These are phyloP conservation scores for Ptilonorhynchus violaceus DNA, from an alignment of 2,113 vertebrate genomes.

Conservation along the genomic window DNA sequence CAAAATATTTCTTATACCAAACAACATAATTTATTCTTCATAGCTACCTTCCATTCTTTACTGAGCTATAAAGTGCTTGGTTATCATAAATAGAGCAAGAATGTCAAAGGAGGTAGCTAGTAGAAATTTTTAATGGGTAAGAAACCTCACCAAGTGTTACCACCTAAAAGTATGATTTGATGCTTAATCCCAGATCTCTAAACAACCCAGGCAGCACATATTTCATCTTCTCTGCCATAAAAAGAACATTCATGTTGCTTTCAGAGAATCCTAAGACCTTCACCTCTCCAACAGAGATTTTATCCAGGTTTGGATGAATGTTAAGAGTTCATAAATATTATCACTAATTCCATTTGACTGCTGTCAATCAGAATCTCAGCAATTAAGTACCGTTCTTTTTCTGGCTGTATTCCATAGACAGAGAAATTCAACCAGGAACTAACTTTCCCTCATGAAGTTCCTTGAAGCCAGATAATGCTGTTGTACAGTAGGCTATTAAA, in stretches of 20 bases:
- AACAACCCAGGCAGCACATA: not conserved
- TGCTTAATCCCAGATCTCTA: not conserved
- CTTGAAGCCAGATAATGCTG: not conserved
- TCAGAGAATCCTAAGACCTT: not conserved
- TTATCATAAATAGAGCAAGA: conserved; percentile 27
- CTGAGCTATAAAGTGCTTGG: conserved; percentile 14
- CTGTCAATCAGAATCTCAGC: not conserved
- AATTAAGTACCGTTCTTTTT: not conserved
- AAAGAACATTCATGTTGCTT: not conserved
- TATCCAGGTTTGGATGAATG: not conserved
- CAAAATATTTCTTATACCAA: conserved; percentile 3
- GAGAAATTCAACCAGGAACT: not conserved
- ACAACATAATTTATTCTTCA: not conserved
- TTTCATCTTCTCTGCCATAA: not conserved
- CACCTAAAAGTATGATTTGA: not conserved
- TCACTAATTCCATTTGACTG: not conserved
- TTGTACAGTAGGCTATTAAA: not conserved
- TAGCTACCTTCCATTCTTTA: conserved; percentile 27
- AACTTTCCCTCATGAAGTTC: not conserved
- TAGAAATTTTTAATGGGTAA: not conserved
- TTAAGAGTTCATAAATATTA: not conserved
- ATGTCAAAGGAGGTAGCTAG: conserved; percentile 42
- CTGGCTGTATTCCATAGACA: not conserved
- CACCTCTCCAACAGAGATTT: not conserved
- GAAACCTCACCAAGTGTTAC: not conserved